Base-by-base conservation (phyloP, 2,888 invertebrate species). In the Aleiodes testaceus region DNA sequence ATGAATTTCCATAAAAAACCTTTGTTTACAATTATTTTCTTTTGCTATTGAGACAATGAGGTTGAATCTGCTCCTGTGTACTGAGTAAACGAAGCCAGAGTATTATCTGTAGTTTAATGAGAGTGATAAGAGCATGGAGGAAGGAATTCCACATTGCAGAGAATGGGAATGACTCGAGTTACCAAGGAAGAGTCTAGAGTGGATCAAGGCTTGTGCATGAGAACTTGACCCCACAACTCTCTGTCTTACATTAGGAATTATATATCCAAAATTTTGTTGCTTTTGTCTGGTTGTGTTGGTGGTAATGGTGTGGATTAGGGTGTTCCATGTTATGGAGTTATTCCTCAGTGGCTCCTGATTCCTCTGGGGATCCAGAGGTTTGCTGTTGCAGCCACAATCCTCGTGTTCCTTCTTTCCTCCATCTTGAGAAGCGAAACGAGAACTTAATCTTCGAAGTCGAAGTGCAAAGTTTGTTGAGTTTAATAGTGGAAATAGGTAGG, bases 111-210 rank as follows among this genome's bases (percentile, higher is more conserved):
- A 45, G 30, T 50, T 22, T 67, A 63, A 67, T 61, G 61, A 67
- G 50, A 42, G 42, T 20, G 71, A 71, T 71, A 71, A 67, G 61
- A 67, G 65, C 42, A 22, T n/a, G n/a, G n/a, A 45, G 45, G 45
- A 63, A 22, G 45, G 22, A 22, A 45, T 63, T 45, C 22, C 22
- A 45, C 45, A 20, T 36, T 49, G 42, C 18, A 45, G 30, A 59
- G 45, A 20, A 59, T 47, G 30, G 36, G 49, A 22, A 52, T 26
- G 47, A 45, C 52, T 66, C 20, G 20, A 36, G 18, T 59, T 59
- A n/a, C 50, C 11, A 50, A 18, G 3, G 2, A 2, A 26, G 30
- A 26, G 55, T 59, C 18, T 59, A 42, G n/a, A n/a, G 36, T 59
- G 16, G 14, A 55, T 55, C 26, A 55, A 55, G 55, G 26, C 2